Base-by-base conservation (phyloP, 2,888 invertebrate species). In the Venusia cambrica region DNA sequence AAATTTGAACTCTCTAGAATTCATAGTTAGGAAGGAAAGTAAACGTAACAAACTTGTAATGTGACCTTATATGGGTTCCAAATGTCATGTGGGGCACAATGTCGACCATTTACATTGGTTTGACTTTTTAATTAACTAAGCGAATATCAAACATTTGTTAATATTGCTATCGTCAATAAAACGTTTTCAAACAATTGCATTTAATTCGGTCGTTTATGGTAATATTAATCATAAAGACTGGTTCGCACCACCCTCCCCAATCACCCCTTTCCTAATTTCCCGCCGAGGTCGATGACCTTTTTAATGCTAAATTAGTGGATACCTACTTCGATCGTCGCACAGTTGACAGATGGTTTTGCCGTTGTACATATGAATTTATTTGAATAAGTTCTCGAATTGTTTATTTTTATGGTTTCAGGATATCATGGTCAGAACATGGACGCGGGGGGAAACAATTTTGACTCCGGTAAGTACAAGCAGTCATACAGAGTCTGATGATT, bases 341-440 rank as follows among this genome's bases (percentile, higher is more conserved):
- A 36, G 29, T 28, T 41, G 31, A 32, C 10, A 38, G 36, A 35
- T 22, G 27, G 14, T 37, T 24, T 24, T 21, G 15, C 33, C 38
- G 28, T 34, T 21, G 12, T 20, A 24, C 5, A 16, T 18, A 4
- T 2, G 10, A 11, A 15, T 25, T 16, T 15, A 24, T 30, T 18
- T 15, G 11, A n/a, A n/a, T n/a, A n/a, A n/a, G n/a, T n/a, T n/a
- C n/a, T n/a, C 24, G 14, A 31, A 17, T 30, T 13, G n/a, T 22
- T 24, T 12, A 3, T 30, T 27, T 25, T 18, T 1, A 35, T 56
- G 38, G 89, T 51, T 89, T 50, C 90, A 93, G 94, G 94, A 90
- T 94, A 94, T 88, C 93, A 94, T 89, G 91, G 91, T 75, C 90
- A 89, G 81, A 92, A 92, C 67, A 93, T 94, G 93, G 94, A 94